These are phyloP conservation scores for Lithodes maja DNA, from an alignment of 2,888 invertebrate species.

Conservation along the genomic window DNA sequence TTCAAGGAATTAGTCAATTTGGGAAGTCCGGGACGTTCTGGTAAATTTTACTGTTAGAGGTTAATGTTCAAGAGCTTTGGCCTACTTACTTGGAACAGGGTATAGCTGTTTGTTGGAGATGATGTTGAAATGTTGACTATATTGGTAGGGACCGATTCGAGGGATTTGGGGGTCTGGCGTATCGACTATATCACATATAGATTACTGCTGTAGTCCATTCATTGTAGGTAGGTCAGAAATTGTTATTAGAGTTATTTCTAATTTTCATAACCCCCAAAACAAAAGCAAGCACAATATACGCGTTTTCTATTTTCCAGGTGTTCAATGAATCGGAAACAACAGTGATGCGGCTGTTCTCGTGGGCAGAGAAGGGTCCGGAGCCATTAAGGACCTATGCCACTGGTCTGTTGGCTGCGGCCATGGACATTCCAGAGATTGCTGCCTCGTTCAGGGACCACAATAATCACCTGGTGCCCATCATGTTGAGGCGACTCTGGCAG, in stretches of 20 bases:
- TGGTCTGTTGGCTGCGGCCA: constrained; percentile 93
- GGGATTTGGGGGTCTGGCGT: too few relatives aligned
- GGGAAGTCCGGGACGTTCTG: too few relatives aligned
- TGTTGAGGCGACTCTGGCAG: constrained; percentile 87
- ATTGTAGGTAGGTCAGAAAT: too few relatives aligned
- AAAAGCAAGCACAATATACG: neutral
- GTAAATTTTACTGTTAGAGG: too few relatives aligned
- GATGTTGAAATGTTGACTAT: too few relatives aligned
- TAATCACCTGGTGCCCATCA: constrained; percentile 88
- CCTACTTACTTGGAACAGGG: too few relatives aligned
- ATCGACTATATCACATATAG: too few relatives aligned
- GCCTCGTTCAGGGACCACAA: constrained; percentile 92
- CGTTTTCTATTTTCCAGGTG: constrained; percentile 36
- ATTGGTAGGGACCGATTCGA: too few relatives aligned
- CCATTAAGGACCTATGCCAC: constrained; percentile 96
- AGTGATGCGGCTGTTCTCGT: constrained; percentile 88
- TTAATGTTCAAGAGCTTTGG: too few relatives aligned
- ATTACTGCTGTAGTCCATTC: too few relatives aligned
- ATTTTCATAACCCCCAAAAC: neutral
- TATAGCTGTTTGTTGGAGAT: too few relatives aligned
- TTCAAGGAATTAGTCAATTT: too few relatives aligned
- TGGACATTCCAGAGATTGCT: constrained; percentile 97
- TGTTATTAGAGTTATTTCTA: neutral
- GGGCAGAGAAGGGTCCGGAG: constrained; percentile 92
- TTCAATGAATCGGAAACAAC: constrained; percentile 87